Evolutionary conservation across 2,888 invertebrate genomes (phyloP), one percentile per base, ranked within the genome.

Genomic region (Nineta flava): DNA sequence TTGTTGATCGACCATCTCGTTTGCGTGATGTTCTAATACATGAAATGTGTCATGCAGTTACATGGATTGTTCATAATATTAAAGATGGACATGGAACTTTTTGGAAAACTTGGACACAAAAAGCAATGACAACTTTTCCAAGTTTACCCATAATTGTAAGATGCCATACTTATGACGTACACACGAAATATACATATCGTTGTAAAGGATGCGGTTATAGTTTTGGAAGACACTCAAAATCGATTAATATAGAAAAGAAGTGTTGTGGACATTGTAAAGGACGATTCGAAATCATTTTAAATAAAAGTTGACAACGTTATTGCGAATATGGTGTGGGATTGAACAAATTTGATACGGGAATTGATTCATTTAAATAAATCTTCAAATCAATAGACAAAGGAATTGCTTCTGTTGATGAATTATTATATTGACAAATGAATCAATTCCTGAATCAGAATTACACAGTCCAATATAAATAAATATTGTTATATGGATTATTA

Each of bases 11-110:
- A 0, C 75, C 86, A n/a, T 87, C 86, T 60, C 72, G 95, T 42
- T 65, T 93, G 16, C 72, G 95, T 6, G 93, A 95, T 63, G 95
- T 95, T 0, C 70, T 97, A 17, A 75, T 94, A 26, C 96, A 97
- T 64, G 96, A 97, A 66, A 68, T 96, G 70, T 96, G 96, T 57
- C 96, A 97, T 69, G 94, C 94, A 0, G 94, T 93, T 15, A 81
- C 87, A 0, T 95, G 91, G 88, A 65, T 95, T 2, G 72, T 93
- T 2, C 82, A 91, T 60, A 76, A 77, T 0, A 65, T 80, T 3
- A 72, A 74, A 1, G 86, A 85, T 53, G 87, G 87, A 0, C 96
- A 96, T 61, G 95, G 95, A 0, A 73, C 76, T 0, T 69, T 76
- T 49, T 94, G 92, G 91, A 85, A 80, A 66, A 70, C 74, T 53